Evolutionary conservation across 2,888 invertebrate species (phyloP).

Genomic region (Eupithecia centaureata): DNA sequence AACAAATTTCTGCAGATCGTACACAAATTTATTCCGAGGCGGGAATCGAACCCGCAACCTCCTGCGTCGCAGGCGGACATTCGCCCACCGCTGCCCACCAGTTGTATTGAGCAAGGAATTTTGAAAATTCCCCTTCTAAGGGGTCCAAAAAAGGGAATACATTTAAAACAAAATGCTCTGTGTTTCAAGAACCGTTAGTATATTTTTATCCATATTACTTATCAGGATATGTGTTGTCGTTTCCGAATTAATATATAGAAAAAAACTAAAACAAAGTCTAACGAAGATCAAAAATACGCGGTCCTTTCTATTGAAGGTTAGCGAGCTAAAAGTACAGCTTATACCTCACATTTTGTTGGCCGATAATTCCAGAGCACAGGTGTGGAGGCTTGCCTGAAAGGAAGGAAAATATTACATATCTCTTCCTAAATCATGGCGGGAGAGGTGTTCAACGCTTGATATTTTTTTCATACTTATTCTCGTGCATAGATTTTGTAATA

Average conservation of each 20-base stretch:
- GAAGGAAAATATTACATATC: slow-evolving; percentile 68
- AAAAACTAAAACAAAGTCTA: not conserved
- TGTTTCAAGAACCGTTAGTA: too few relatives aligned
- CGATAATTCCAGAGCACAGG: not conserved
- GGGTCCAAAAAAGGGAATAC: too few relatives aligned
- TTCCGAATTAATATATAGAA: not conserved
- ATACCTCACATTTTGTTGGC: not conserved
- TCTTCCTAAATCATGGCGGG: slow-evolving; percentile 63
- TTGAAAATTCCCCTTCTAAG: too few relatives aligned
- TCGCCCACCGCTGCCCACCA: too few relatives aligned
- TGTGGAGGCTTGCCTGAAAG: slow-evolving; percentile 37
- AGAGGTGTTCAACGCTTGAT: slow-evolving; percentile 48
- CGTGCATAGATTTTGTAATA: not conserved
- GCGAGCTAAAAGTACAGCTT: not conserved
- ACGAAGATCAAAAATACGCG: not conserved
- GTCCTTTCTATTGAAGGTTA: not conserved
- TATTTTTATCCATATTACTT: too few relatives aligned
- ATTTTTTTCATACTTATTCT: not conserved
- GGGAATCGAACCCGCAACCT: too few relatives aligned
- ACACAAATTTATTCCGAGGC: too few relatives aligned
- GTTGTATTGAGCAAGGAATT: too few relatives aligned
- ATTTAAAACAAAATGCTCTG: too few relatives aligned
- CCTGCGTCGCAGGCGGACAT: too few relatives aligned
- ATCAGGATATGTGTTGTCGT: not conserved
- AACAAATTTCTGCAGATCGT: too few relatives aligned